Base-by-base conservation (phyloP, 2,113 vertebrate species). In the Smithornis capensis region DNA sequence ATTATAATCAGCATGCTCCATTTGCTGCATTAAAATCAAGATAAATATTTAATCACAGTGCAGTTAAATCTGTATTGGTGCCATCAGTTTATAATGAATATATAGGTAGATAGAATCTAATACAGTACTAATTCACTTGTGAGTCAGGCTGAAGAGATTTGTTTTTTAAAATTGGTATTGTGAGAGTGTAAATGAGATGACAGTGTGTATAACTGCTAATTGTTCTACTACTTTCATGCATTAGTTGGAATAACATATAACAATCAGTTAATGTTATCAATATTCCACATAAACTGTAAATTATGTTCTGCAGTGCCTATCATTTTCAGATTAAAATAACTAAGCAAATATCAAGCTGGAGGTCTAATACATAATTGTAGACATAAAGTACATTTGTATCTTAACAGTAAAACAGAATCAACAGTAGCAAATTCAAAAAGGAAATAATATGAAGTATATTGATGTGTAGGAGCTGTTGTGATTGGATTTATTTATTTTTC, bases 21-120 rank as follows among this genome's bases (percentile, higher is more conserved):
- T 96, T 96, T 97, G 64, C 86, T 92, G 65, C 81, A 91, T 92
- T 93, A 87, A 94, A 97, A 98, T 93, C 64, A 96, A 75, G 96
- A 94, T 98, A 97, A 97, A 96, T 97, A 97, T 97, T 97, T 97
- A 97, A 96, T 96, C 62, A 69, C n/a, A 74, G 24, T 81, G 42
- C 55, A 94, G 52, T 94, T 84, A 96, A 95, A 75, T 71, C 78
- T 97, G 77, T 75, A 96, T 92, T 64, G 74, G 47, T 97, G 81
- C 75, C 90, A 97, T 90, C 93, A 74, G 44, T 94, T 95, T 75
- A 77, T 95, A 95, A 96, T 95, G 86, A 92, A 93, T 90, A 60
- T 87, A 83, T 87, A 55, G 45, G 74, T 88, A 65, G 83, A n/a
- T 87, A 90, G 69, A 84, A 83, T 69, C 88, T 80, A 97, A 92